These are phyloP conservation scores for Caenorhabditis sp. DNA, from an alignment of 2,888 invertebrate genomes.

Conservation along the genomic window DNA sequence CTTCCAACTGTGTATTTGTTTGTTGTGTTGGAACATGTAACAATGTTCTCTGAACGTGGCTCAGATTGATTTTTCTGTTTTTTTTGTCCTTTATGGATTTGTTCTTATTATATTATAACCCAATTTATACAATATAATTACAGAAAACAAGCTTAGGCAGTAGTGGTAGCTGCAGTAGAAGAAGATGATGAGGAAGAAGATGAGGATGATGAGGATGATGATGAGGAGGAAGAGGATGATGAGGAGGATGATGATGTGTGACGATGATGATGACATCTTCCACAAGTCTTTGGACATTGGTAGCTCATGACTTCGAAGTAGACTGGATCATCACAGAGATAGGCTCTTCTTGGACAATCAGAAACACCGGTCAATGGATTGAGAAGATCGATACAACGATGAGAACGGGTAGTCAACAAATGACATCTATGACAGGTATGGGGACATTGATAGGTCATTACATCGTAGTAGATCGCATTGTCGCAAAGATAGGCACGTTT, in stretches of 20 bases:
- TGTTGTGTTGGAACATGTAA: too few relatives aligned
- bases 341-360: slow-evolving; percentile 34
- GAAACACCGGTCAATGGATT: slow-evolving; percentile 44
- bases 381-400: slow-evolving; percentile 28
- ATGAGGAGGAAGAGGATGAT: background rate
- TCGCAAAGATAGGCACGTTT: slow-evolving; percentile 33
- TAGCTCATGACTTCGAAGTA: slow-evolving; percentile 42
- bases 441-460: slow-evolving; percentile 41
- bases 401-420: background rate
- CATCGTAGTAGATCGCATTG: slow-evolving; percentile 24
- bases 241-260: background rate
- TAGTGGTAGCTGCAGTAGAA: background rate
- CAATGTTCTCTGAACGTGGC: too few relatives aligned
- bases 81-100: too few relatives aligned
- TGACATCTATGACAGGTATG: slow-evolving; percentile 29
- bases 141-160: too few relatives aligned
- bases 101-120: too few relatives aligned
- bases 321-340: slow-evolving; percentile 35
- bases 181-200: background rate
- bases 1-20: too few relatives aligned
- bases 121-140: too few relatives aligned
- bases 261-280: slow-evolving; percentile 19
- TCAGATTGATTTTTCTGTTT: too few relatives aligned
- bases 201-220: background rate
- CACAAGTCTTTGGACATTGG: slow-evolving; percentile 45